Base-by-base conservation (phyloP, 2,797 vertebrate genomes). In the Arnoldichthys spilopterus region DNA sequence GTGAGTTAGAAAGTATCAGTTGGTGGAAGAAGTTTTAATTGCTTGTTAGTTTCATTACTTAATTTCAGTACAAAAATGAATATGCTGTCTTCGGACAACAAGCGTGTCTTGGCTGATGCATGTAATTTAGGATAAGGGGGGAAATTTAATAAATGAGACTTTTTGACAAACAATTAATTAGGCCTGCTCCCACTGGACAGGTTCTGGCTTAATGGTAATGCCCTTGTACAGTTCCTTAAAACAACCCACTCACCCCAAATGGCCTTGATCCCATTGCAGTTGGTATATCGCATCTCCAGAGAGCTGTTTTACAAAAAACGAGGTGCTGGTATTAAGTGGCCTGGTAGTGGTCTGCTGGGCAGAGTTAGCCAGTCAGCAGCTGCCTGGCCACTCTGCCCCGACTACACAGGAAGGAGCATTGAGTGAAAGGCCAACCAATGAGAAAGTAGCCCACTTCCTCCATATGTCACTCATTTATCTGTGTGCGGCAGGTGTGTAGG, bases 211-310 rank as follows among this genome's bases (percentile, higher is more conserved):
- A 59, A 58, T 58, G 26, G 32, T 15, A 26, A 20, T 28, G 26
- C 40, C 51, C 59, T 11, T 34, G 28, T 34, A 4, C 30, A 62
- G 7, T 20, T 34, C 59, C 59, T 62, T n/a, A 20, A 61, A 62
- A 59, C 56, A 34, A 4, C 30, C 59, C 11, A 20, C 76, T 86
- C 77, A 81, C 67, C 87, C 83, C 82, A 81, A 91, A 84, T 73
- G 83, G 61, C 72, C 81, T 80, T 87, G 86, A 88, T 89, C 83
- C 78, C 3, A 4, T 87, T 85, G 34, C 37, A 22, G 83, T 79
- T 86, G 82, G 86, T 5, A 69, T 84, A 83, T 85, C 82, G 76
- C 78, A 83, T 89, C 83, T 88, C 85, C 72, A 68, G 85, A 77
- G 74, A 85, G 72, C 80, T 20, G 80, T 84, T 86, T 88, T 80